Evolutionary conservation across 2,888 invertebrate species (phyloP), one percentile per base, ranked within the genome.

Genomic region (Dendrolimus houi): DNA sequence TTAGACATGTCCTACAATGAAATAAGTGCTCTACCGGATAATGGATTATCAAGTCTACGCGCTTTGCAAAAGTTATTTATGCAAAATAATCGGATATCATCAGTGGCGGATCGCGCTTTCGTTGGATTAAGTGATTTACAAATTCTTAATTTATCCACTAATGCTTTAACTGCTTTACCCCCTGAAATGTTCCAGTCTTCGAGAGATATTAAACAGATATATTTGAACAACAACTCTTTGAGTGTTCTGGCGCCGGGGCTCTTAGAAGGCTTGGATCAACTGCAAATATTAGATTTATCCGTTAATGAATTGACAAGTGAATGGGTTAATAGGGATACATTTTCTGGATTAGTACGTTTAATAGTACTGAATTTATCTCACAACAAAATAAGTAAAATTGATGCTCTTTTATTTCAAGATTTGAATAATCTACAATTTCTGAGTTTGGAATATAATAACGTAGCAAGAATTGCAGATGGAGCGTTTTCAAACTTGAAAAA

Each of bases 251-350:
- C 95, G 10, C 95, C 95, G 10, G 95, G 95, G 53, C 83, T 96
- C 52, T 86, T 96, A 59, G 94, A 94, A 79, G 94, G 94, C 60
- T 86, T 96, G 62, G 94, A 94, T 71, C 94, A 95, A 74, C 82
- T 96, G 59, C 93, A 94, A 80, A 92, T 94, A 68, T 86, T 96
- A 64, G 95, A 96, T 80, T 85, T 96, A 71, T 94, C 95, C 54
- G 90, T 91, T 60, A 96, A 96, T 79, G 94, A 95, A 72, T 84
- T 96, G 67, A 94, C 94, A n/a, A 95, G 94, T 72, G 93, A 93
- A 65, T 95, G 95, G 94, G 93, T 96, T 56, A 95, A 94, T 68
- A 92, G 94, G 70, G 95, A 95, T 69, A 95, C 95, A 40, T 96
- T 96, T 84, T 92, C 94, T 40, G 94, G 94, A 61, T 87, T 96